Evolutionary conservation across 2,888 invertebrate genomes (phyloP), one percentile per base, ranked within the genome.

Genomic region (Bombylius discolor): DNA sequence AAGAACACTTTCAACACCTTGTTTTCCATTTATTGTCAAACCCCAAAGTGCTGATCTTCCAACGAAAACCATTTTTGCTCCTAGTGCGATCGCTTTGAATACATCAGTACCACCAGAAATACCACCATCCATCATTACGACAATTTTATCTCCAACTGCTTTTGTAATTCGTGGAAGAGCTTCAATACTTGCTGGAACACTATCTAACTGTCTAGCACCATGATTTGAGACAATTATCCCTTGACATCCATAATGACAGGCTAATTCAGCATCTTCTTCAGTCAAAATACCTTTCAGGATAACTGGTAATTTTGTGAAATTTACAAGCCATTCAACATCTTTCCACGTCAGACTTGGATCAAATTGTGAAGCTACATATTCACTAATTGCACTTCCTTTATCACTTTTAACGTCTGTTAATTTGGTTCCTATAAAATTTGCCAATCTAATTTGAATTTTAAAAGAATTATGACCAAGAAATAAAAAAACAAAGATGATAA

Each of bases 191-290:
- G 94, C 83, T 13, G 89, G 86, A 11, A 87, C 85, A 14, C 65
- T 63, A 56, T 73, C 72, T 32, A 72, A 74, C 74, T 96, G 96
- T 58, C 95, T 78, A 0, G 87, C 96, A 3, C 96, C 96, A 70
- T 96, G 96, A 73, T 96, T 96, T 0, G 95, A 96, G 5, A 97
- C 95, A 58, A 92, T 77, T 55, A 96, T 82, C 1, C 82, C 96
- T 5, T 81, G 76, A 49, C 85, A 89, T 5, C 92, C 93, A 53
- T 81, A 76, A 62, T 89, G 77, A 0, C 79, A 77, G 0, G 88
- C 94, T 63, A 83, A 75, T 23, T 81, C 64, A 1, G 96, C 95
- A 74, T 96, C 96, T 67, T 93, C 90, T 0, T 81, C 83, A 1
- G 90, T 88, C 44, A 95, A 72, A 59, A 95, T 80, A 7, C 95